Evolutionary conservation across 2,888 invertebrate species (phyloP).

Genomic region (Sinopyrophorus schimmeli): DNA sequence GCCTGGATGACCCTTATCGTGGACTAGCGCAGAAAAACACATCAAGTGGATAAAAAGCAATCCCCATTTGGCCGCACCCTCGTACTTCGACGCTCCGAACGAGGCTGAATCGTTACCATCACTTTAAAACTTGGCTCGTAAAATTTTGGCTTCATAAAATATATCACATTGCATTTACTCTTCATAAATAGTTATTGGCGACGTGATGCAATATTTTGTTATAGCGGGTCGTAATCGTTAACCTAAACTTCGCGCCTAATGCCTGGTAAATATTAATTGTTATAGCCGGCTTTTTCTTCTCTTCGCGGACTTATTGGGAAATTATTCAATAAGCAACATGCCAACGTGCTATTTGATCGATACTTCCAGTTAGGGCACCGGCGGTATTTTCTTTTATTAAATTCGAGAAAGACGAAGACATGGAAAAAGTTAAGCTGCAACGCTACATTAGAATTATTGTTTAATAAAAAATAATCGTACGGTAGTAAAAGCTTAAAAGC

Average conservation of each 20-base stretch:
- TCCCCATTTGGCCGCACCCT: constrained; percentile 42
- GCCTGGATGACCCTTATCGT: constrained; percentile 49
- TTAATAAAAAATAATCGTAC: too few relatives aligned
- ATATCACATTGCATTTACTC: constrained; percentile 37
- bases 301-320: too few relatives aligned
- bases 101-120: constrained; percentile 41
- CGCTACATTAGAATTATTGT: too few relatives aligned
- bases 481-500: too few relatives aligned
- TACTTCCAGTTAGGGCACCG: too few relatives aligned
- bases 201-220: constrained; percentile 29
- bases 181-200: constrained; percentile 35
- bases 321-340: too few relatives aligned
- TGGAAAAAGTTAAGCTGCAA: too few relatives aligned
- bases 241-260: constrained; percentile 21
- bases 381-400: too few relatives aligned
- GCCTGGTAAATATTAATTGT: constrained; percentile 24
- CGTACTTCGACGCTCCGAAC: constrained; percentile 33
- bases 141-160: constrained; percentile 42
- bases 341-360: too few relatives aligned
- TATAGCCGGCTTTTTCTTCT: not conserved
- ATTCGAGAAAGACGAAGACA: too few relatives aligned
- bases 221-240: constrained; percentile 23
- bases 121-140: constrained; percentile 44
- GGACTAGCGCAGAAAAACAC: constrained; percentile 49
- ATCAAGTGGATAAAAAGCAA: constrained; percentile 51